A percentile compares a stretch with the other conserved stretches of the same genome.
Conservation (phyloP, 2,888 invertebrate genomes). For the Chrysolina haemoptera region DNA sequence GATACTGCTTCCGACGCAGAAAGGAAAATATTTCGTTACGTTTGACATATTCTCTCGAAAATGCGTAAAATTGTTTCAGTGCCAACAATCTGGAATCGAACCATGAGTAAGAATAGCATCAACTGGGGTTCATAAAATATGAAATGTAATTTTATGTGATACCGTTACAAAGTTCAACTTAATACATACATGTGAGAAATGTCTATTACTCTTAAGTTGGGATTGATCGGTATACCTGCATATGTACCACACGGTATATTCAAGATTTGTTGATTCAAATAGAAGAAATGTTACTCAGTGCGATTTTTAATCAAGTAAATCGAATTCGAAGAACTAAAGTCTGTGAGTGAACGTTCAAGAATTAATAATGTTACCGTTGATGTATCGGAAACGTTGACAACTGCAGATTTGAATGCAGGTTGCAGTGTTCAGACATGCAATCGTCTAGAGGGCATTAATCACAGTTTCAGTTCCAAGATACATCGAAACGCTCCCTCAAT, state of each 20-base stretch:
- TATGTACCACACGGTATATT: not conserved
- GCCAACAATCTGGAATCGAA: too few species aligned
- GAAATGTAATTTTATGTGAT: too few species aligned
- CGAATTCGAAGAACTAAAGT: not conserved
- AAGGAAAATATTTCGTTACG: too few species aligned
- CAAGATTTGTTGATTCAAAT: not conserved
- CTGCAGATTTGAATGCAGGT: constrained; percentile 25
- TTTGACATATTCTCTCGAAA: too few species aligned
- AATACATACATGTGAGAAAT: too few species aligned
- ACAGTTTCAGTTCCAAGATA: constrained; percentile 15
- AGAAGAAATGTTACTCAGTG: not conserved
- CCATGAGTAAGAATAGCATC: too few species aligned
- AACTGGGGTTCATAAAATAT: too few species aligned
- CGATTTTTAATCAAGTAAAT: constrained; percentile 10
- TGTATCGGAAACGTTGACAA: constrained; percentile 14
- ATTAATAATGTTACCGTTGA: constrained; percentile 20
- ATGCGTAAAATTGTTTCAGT: too few species aligned
- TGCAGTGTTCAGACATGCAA: constrained; percentile 28
- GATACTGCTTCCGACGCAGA: too few species aligned
- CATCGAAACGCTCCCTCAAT: constrained; percentile 16
- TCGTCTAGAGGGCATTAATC: constrained; percentile 33
- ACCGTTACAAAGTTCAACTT: too few species aligned
- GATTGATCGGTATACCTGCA: too few species aligned
- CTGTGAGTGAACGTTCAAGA: not conserved
- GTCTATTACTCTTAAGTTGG: too few species aligned